phyloP scores from a whole-genome alignment of 2,113 vertebrate genomes.

The Mesocricetus auratus region DNA sequence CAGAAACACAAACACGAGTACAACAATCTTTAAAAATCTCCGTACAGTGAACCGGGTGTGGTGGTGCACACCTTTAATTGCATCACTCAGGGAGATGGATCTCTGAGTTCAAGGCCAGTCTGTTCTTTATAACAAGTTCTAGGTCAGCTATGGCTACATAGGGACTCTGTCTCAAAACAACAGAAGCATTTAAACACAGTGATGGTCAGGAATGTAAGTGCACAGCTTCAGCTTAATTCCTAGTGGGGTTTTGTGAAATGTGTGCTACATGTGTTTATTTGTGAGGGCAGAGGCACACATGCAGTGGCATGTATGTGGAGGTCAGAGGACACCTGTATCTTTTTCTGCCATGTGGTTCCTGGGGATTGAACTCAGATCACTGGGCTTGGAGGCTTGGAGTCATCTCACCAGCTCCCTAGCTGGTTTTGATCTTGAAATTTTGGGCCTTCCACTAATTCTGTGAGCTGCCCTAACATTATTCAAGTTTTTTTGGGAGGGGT shows the following conservation, averaged over 20 bases:
- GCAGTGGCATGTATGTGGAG: background rate
- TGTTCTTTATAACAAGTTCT: too few relatives aligned
- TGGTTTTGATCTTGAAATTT: constrained; percentile 27
- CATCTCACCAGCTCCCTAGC: background rate
- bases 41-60: background rate
- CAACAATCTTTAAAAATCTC: background rate
- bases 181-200: background rate
- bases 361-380: background rate
- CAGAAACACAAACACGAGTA: background rate
- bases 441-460: background rate
- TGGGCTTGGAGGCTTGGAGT: background rate
- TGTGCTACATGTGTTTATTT: too few relatives aligned
- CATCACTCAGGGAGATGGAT: too few relatives aligned
- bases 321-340: background rate
- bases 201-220: background rate
- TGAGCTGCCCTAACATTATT: background rate
- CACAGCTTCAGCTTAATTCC: background rate
- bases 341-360: background rate
- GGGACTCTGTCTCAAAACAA: background rate
- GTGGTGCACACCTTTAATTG: background rate
- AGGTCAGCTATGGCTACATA: too few relatives aligned
- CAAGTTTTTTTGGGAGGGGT: background rate
- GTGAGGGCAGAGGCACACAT: too few relatives aligned
- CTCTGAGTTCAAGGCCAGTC: too few relatives aligned
- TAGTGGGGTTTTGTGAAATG: too few relatives aligned